These are phyloP conservation scores for Bagarius yarrelli DNA, from an alignment of 2,113 vertebrate species.

Conservation along the genomic window DNA sequence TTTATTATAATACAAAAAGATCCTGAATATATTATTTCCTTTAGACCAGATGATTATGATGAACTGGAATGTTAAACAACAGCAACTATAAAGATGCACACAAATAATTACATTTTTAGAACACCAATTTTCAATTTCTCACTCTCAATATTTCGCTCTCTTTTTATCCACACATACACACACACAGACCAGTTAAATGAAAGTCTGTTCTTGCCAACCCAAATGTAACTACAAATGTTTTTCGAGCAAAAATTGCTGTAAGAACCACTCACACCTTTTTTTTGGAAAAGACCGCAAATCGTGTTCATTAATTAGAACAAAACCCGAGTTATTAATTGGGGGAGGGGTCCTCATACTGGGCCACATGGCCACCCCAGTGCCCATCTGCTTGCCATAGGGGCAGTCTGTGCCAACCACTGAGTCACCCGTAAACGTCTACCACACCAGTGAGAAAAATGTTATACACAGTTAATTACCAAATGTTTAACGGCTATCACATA, in stretches of 20 bases:
- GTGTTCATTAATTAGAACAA: constrained; percentile 52
- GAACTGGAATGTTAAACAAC: background rate
- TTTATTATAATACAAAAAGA: background rate
- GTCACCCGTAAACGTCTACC: constrained; percentile 54
- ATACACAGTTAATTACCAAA: constrained; percentile 22
- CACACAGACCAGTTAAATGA: background rate
- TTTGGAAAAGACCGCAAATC: constrained; percentile 41
- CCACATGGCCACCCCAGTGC: constrained; percentile 72
- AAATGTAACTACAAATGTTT: background rate
- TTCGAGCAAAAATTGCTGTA: background rate
- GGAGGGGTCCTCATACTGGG: constrained; percentile 57
- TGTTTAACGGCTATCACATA: background rate
- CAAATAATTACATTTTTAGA: background rate
- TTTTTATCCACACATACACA: no score
- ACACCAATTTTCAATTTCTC: background rate
- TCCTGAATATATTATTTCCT: background rate
- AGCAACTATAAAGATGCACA: background rate
- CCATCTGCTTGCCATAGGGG: constrained; percentile 76
- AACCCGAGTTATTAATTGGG: constrained; percentile 56
- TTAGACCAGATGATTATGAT: background rate
- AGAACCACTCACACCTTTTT: background rate
- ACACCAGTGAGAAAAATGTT: constrained; percentile 8
- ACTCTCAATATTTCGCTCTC: background rate
- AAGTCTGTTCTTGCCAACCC: background rate
- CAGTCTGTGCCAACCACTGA: constrained; percentile 63